phyloP scores from a whole-genome alignment of 1,140 invertebrate species.

The Papilio machaon region DNA sequence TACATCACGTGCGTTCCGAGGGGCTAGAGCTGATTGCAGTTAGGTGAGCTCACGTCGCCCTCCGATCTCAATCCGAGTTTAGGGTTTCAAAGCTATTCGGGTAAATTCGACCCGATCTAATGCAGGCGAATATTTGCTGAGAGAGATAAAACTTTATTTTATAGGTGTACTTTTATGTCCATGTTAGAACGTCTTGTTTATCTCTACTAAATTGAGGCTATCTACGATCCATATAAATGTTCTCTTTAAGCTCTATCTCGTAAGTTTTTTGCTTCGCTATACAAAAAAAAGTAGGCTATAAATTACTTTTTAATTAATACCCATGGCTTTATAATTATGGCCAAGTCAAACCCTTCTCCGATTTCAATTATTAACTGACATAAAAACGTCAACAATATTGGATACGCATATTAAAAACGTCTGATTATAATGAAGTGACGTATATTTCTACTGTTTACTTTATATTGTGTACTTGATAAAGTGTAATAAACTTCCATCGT shows the following conservation, averaged over 20 bases:
- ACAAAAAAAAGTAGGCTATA: not conserved
- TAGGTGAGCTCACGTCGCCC: slow-evolving; percentile 57
- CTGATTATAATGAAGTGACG: not conserved
- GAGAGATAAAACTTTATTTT: slow-evolving; percentile 8
- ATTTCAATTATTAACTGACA: slow-evolving; percentile 20
- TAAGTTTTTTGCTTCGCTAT: not conserved
- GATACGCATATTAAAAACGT: not conserved
- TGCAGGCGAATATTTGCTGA: slow-evolving; percentile 6
- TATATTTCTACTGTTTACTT: not conserved
- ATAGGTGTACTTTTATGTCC: not conserved
- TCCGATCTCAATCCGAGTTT: slow-evolving; percentile 52
- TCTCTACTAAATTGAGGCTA: not conserved
- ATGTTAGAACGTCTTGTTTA: not conserved
- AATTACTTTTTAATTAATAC: not conserved
- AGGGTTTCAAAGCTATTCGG: slow-evolving; percentile 50
- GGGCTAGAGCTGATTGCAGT: slow-evolving; percentile 71
- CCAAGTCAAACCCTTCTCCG: not conserved
- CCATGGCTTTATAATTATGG: too few relatives aligned
- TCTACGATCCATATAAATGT: not conserved
- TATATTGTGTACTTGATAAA: not conserved
- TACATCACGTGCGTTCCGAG: slow-evolving; percentile 65
- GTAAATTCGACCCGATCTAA: slow-evolving; percentile 27
- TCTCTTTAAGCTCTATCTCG: not conserved
- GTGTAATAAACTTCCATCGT: too few relatives aligned
- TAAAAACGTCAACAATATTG: not conserved